Conservation (phyloP, 2,797 vertebrate species). For the Erpetoichthys calabaricus region DNA sequence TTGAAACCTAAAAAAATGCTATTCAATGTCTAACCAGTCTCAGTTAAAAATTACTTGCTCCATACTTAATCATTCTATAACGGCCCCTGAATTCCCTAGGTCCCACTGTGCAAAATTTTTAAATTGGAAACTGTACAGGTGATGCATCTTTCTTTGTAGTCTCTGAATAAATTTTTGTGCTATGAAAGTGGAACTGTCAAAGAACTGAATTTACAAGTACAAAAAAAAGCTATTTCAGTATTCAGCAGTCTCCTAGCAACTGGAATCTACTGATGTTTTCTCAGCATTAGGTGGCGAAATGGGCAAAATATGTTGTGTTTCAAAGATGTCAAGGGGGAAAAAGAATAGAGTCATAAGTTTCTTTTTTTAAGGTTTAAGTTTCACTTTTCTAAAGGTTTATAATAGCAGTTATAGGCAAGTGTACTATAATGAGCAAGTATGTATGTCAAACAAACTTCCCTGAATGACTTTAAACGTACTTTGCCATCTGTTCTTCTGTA, state of each 20-base stretch:
- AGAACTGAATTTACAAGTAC: conserved; percentile 33
- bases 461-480: too few species aligned
- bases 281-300: conserved; percentile 23
- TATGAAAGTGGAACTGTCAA: conserved; percentile 26
- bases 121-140: conserved; percentile 26
- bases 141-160: conserved; percentile 26
- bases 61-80: conserved; percentile 24
- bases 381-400: too few species aligned
- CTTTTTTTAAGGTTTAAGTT: not conserved
- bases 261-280: conserved; percentile 28
- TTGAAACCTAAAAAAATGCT: conserved; percentile 8
- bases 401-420: too few species aligned
- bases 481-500: too few species aligned
- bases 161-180: conserved; percentile 27
- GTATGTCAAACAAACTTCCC: too few species aligned
- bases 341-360: conserved; percentile 8
- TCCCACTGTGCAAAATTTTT: conserved; percentile 18
- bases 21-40: conserved; percentile 8
- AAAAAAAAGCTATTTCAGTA: conserved; percentile 24
- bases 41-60: conserved; percentile 14
- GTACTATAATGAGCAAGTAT: too few species aligned
- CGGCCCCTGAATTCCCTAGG: conserved; percentile 12
- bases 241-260: conserved; percentile 41
- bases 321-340: conserved; percentile 19
- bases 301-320: conserved; percentile 26